Conservation (phyloP, 2,797 vertebrate species). For the Onychomys leucogaster region DNA sequence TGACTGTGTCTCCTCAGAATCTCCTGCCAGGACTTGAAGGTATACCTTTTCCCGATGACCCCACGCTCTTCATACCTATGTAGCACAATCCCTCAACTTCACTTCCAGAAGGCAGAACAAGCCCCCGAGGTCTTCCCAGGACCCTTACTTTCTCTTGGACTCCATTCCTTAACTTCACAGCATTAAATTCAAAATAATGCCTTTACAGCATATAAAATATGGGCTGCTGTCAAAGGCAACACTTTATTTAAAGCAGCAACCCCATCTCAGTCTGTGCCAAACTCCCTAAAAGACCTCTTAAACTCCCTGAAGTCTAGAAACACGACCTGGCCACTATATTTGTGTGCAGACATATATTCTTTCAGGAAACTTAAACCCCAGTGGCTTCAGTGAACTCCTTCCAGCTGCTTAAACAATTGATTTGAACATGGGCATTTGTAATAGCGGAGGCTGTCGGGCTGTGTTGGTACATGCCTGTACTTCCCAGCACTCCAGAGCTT, state of each 20-base stretch:
- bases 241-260: slow-evolving; percentile 65
- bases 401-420: slow-evolving; percentile 35
- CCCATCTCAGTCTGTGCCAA: slow-evolving; percentile 39
- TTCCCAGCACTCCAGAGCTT: background rate
- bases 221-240: background rate
- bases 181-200: slow-evolving; percentile 31
- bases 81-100: background rate
- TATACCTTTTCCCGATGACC: background rate
- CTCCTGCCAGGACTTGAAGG: background rate
- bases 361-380: slow-evolving; percentile 25
- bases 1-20: background rate
- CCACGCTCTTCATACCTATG: background rate
- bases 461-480: background rate
- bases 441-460: background rate
- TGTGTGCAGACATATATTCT: background rate
- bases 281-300: slow-evolving; percentile 7
- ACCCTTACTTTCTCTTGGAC: background rate
- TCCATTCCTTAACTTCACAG: background rate
- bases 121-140: background rate
- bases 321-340: background rate
- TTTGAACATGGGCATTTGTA: slow-evolving; percentile 26
- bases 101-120: background rate
- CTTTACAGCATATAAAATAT: slow-evolving; percentile 19
- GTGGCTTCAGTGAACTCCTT: background rate
- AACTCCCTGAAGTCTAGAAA: slow-evolving; percentile 33